A percentile compares a stretch with the other conserved stretches of the same genome.
Conservation (phyloP, 1,140 invertebrate species). For the Drosophila grimshawi region DNA sequence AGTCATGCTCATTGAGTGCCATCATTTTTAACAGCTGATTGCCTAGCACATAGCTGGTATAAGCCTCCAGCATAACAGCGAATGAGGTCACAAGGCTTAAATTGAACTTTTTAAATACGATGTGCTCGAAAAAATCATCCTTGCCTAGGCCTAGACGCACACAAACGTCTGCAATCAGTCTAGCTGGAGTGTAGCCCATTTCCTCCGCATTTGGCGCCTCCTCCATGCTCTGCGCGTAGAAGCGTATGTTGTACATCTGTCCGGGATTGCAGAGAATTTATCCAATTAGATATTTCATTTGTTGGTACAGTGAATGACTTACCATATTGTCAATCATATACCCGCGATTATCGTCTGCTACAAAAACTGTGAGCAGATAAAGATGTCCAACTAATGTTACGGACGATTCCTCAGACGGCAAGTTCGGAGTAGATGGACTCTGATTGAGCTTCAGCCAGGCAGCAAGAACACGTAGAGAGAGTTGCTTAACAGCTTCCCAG, state of each 20-base stretch:
- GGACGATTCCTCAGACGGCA: slow-evolving; percentile 28
- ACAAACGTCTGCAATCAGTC: slow-evolving; percentile 73
- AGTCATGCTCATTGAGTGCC: slow-evolving; percentile 72
- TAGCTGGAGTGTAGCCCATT: slow-evolving; percentile 65
- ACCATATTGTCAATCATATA: slow-evolving; percentile 79
- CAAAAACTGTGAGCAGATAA: slow-evolving; percentile 71
- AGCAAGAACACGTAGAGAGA: slow-evolving; percentile 65
- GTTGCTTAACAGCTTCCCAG: slow-evolving; percentile 71
- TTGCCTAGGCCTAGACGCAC: slow-evolving; percentile 58
- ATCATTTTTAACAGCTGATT: slow-evolving; percentile 75
- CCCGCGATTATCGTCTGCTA: slow-evolving; percentile 69
- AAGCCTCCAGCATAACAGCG: slow-evolving; percentile 73
- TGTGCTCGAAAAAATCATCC: slow-evolving; percentile 68
- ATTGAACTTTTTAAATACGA: slow-evolving; percentile 65
- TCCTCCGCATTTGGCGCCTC: slow-evolving; percentile 32
- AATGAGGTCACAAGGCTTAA: slow-evolving; percentile 60
- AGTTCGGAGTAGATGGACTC: background rate
- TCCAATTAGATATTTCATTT: background rate
- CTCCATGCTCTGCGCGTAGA: slow-evolving; percentile 70
- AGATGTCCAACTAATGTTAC: slow-evolving; percentile 66
- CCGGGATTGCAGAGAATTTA: background rate
- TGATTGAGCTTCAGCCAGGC: slow-evolving; percentile 63
- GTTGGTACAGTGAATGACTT: background rate
- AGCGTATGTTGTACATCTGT: slow-evolving; percentile 78
- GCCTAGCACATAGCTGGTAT: slow-evolving; percentile 75